Evolutionary conservation across 23 tunicate species (phyloP), one percentile per base, ranked within the genome.

Genomic region (Halocynthia aurantium): DNA sequence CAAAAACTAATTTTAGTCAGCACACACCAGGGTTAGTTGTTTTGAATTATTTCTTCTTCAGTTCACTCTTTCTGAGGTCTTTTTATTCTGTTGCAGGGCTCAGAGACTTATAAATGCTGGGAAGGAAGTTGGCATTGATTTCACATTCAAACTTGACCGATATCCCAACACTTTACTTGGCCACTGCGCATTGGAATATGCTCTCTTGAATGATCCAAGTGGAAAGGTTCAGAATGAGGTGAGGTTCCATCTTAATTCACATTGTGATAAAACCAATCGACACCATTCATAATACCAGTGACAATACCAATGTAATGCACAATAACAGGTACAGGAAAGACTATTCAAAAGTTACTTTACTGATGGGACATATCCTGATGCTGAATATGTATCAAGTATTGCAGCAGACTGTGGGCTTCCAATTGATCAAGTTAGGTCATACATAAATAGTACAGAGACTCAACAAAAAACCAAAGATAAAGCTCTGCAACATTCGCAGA

Each of bases 161-260:
- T 90, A 76, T 85, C 97, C 97, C 22, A 81, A 90, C 77, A 84
- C 90, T 44, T 6, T 90, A n/a, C 22, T 85, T 6, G 87, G 74
- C 18, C 97, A 90, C 68, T 90, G 97, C 73, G 97, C 97, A 11
- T 67, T 90, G 40, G 97, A 84, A 55, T 82, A 73, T 81, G 86
- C 90, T 66, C 67, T 90, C 10, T 51, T 50, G 8, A 53, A 85
- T 65, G 97, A 90, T 65, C 90, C 90, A 55, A 44, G 81, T 64
- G 97, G 97, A 51, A 22, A 81, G 7, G 70, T 67, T 21, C 97
- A 90, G 63, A 85, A 84, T 57, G 65, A 80, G 19, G 81, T 88
- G 57, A 71, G 67, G 56, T 11, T 31, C 4, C 44, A 31, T 31
- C 4, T 31, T 31, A 31, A 31, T 31, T 31, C 44, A 31, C 44